A percentile compares a stretch with the other conserved stretches of the same genome.
phyloP scores from a whole-genome alignment of 1,140 invertebrate genomes.

The Drosophila tani region DNA sequence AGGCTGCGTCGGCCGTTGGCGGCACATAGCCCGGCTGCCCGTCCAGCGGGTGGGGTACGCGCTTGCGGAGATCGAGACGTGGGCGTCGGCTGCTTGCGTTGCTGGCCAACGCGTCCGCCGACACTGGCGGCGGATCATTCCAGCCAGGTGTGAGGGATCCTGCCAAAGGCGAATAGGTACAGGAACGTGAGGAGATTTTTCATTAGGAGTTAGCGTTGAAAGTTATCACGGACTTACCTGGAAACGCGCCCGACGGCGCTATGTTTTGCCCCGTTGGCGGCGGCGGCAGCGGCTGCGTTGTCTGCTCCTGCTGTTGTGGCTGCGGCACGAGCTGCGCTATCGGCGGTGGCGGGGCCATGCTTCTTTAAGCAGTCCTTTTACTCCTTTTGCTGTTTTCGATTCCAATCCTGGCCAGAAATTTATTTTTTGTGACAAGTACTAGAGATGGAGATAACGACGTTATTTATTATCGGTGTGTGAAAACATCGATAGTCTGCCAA shows the following conservation, averaged over 20 bases:
- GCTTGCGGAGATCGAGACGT: conserved; percentile 74
- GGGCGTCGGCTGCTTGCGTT: conserved; percentile 53
- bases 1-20: conserved; percentile 13
- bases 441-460: not conserved
- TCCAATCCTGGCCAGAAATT: conserved; percentile 8
- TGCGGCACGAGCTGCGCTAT: not conserved
- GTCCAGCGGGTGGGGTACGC: conserved; percentile 73
- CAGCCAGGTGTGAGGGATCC: conserved; percentile 78
- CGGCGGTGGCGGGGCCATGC: conserved; percentile 45
- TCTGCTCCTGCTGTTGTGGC: conserved; percentile 1
- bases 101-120: conserved; percentile 27
- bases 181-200: too few relatives aligned
- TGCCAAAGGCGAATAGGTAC: not conserved
- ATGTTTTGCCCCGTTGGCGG: conserved; percentile 61
- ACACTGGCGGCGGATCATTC: conserved; percentile 77
- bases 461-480: conserved; percentile 7
- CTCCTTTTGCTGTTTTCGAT: not conserved
- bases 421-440: not conserved
- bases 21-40: conserved; percentile 25
- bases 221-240: conserved; percentile 33
- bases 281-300: conserved; percentile 36
- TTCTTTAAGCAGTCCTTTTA: conserved; percentile 1
- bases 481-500: not conserved
- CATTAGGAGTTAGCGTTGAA: not conserved
- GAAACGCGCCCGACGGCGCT: conserved; percentile 61